phyloP scores from a whole-genome alignment of 2,888 invertebrate genomes.

The Yponomeuta evonymella region DNA sequence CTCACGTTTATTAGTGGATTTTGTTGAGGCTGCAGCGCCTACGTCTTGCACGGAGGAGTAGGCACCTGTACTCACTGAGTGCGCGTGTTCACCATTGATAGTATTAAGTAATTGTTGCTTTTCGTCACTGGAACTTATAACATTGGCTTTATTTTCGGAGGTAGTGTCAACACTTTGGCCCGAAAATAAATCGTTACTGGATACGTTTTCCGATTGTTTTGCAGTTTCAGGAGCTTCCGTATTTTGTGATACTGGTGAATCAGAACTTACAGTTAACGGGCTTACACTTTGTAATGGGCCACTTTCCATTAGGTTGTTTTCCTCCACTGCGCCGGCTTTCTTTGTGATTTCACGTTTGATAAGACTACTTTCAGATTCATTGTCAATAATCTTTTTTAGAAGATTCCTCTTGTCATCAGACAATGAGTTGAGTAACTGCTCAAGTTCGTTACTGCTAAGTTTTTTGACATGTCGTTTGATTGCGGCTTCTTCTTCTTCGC shows the following conservation, averaged over 20 bases:
- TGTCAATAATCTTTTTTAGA: slow-evolving; percentile 55
- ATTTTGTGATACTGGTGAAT: slow-evolving; percentile 21
- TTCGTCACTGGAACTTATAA: background rate
- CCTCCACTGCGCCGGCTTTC: slow-evolving; percentile 58
- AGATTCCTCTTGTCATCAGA: slow-evolving; percentile 57
- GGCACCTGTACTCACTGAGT: background rate
- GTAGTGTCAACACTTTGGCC: background rate
- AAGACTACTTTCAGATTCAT: slow-evolving; percentile 26
- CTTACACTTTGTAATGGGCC: slow-evolving; percentile 19
- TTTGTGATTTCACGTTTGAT: slow-evolving; percentile 66
- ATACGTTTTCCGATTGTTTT: slow-evolving; percentile 20
- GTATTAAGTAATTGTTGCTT: background rate
- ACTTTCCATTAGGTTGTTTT: slow-evolving; percentile 50
- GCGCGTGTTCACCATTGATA: background rate
- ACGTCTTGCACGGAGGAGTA: background rate
- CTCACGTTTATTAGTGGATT: slow-evolving; percentile 57
- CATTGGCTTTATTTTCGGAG: background rate
- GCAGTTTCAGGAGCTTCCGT: slow-evolving; percentile 36
- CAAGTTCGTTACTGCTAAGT: slow-evolving; percentile 51
- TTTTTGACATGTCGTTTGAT: slow-evolving; percentile 61
- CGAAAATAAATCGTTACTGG: background rate
- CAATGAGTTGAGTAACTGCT: slow-evolving; percentile 55
- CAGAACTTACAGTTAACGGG: background rate
- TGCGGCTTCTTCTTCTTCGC: slow-evolving; percentile 53
- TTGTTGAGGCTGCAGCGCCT: slow-evolving; percentile 24